phyloP scores from a whole-genome alignment of 2,797 vertebrate genomes.

The Chloroceryle inda region DNA sequence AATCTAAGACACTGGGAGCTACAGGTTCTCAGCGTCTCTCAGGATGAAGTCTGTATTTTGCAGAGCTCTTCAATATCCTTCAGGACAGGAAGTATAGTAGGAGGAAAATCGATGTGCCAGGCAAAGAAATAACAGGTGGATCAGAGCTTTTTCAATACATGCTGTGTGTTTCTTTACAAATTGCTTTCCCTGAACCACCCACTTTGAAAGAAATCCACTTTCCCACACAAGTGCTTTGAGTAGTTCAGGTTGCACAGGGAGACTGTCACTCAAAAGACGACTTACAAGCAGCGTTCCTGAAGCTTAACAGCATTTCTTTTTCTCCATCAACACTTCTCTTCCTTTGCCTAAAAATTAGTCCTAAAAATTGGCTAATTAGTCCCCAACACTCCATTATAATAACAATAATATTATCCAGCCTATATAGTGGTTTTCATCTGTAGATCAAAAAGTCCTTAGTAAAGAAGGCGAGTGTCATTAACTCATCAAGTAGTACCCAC shows the following conservation, averaged over 20 bases:
- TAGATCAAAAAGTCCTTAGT: conserved; percentile 46
- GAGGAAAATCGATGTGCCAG: conserved; percentile 26
- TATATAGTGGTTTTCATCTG: conserved; percentile 32
- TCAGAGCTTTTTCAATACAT: not conserved
- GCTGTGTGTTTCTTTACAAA: conserved; percentile 27
- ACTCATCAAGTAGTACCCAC: conserved; percentile 31
- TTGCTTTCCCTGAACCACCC: not conserved
- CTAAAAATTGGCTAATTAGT: conserved; percentile 31
- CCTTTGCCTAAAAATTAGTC: not conserved
- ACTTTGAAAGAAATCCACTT: conserved; percentile 38
- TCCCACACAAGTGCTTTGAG: conserved; percentile 7
- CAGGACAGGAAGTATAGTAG: not conserved
- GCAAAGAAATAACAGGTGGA: conserved; percentile 14
- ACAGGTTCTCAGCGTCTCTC: not conserved
- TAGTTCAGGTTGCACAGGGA: not conserved
- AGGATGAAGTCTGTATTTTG: not conserved
- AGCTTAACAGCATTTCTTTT: not conserved
- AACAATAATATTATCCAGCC: conserved; percentile 39
- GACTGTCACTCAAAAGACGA: conserved; percentile 27
- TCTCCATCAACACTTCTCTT: not conserved
- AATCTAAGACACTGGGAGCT: not conserved
- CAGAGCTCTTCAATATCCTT: not conserved
- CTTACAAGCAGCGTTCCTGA: not conserved
- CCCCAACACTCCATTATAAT: not conserved
- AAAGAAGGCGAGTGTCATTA: conserved; percentile 40